These are phyloP conservation scores for Tachypleus tridentatus DNA, from an alignment of 1,140 invertebrate genomes.

Conservation along the genomic window DNA sequence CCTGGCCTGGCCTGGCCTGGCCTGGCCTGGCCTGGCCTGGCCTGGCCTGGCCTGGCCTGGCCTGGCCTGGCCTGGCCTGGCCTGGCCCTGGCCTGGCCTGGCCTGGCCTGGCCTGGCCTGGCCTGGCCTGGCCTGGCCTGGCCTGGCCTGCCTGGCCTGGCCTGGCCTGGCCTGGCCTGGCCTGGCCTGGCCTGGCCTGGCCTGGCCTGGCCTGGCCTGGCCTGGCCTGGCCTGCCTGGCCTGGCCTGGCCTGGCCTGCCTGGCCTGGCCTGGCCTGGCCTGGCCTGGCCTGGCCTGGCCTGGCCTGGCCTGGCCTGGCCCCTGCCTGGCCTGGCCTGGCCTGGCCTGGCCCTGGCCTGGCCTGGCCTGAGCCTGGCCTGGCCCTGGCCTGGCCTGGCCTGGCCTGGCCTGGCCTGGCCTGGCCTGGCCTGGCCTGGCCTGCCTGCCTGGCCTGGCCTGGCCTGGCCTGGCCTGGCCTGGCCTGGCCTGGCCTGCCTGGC, in stretches of 20 bases:
- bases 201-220: conserved; percentile 23
- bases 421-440: conserved; percentile 25
- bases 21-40: conserved; percentile 22
- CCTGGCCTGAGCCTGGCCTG: conserved; percentile 21
- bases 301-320: too few relatives aligned
- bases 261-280: conserved; percentile 25
- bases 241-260: conserved; percentile 25
- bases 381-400: too few relatives aligned
- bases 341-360: conserved; percentile 22
- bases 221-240: too few relatives aligned
- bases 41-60: conserved; percentile 25
- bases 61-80: conserved; percentile 23
- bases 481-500: conserved; percentile 24
- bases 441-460: too few relatives aligned
- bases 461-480: conserved; percentile 22
- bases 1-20: conserved; percentile 26
- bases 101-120: conserved; percentile 21
- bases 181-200: conserved; percentile 24
- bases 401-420: conserved; percentile 24
- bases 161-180: conserved; percentile 26
- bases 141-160: too few relatives aligned
- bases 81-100: too few relatives aligned
- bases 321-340: too few relatives aligned
- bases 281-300: conserved; percentile 24
- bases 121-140: conserved; percentile 17